Evolutionary conservation across 2,797 vertebrate species (phyloP).

Genomic region (Anguilla megastoma): DNA sequence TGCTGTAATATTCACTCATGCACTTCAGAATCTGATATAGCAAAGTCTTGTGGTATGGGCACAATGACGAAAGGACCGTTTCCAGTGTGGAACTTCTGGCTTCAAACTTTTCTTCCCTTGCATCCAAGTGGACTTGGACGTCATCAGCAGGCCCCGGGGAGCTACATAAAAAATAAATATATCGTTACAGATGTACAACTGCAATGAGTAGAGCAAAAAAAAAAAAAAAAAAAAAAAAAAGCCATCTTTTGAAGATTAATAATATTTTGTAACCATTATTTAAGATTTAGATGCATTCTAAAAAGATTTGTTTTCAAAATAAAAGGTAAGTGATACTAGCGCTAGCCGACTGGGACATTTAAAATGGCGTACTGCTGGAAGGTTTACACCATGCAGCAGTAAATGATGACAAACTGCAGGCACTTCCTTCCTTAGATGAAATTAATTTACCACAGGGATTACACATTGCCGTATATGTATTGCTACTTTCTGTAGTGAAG

Average conservation of each 20-base stretch:
- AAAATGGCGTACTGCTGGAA: no score
- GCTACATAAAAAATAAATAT: constrained; percentile 79
- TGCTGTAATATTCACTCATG: constrained; percentile 77
- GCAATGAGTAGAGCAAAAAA: background rate
- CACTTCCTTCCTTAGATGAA: no score
- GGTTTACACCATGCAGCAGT: no score
- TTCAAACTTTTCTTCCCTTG: constrained; percentile 77
- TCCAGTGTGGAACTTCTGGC: constrained; percentile 78
- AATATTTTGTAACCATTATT: background rate
- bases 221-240: background rate
- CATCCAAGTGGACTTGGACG: constrained; percentile 61
- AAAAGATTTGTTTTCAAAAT: no score
- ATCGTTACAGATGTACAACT: constrained; percentile 38
- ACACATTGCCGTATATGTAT: no score
- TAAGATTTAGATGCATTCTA: background rate
- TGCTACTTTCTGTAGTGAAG: no score
- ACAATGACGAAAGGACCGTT: constrained; percentile 85
- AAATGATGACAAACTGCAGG: no score
- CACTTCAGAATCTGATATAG: constrained; percentile 87
- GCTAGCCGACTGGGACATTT: no score
- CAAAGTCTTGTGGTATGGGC: constrained; percentile 85
- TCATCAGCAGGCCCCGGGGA: constrained; percentile 75
- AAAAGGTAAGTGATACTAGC: no score
- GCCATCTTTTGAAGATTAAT: no score
- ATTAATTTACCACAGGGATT: no score